Conservation (phyloP, 2,797 vertebrate genomes). For the Aldrovandia affinis region DNA sequence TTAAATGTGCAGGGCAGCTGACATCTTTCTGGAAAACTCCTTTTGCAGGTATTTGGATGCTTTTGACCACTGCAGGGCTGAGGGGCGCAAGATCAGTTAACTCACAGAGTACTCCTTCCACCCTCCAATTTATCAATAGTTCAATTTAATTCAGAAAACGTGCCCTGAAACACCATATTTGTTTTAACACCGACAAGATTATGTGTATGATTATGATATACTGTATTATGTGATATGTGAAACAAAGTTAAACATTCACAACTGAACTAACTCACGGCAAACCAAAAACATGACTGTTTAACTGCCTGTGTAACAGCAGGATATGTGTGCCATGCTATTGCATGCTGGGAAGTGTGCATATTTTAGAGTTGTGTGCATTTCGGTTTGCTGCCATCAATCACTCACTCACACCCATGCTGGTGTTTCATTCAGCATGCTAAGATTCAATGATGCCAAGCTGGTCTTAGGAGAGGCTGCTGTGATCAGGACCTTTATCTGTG, state of each 20-base stretch:
- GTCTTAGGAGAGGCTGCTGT: neutral
- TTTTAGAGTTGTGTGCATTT: neutral
- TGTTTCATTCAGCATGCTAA: neutral
- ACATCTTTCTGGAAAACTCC: too few species aligned
- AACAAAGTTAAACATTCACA: too few species aligned
- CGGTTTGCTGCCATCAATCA: neutral
- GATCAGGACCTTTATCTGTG: neutral
- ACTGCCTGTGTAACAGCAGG: neutral
- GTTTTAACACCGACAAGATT: too few species aligned
- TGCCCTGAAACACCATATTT: neutral
- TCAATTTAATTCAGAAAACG: neutral
- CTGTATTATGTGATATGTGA: too few species aligned
- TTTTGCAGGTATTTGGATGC: too few species aligned
- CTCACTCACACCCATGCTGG: neutral
- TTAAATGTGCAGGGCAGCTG: too few species aligned
- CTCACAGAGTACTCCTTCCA: neutral
- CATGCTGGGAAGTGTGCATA: neutral
- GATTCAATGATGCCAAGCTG: neutral
- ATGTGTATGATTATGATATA: too few species aligned
- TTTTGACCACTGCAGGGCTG: neutral
- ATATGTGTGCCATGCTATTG: neutral
- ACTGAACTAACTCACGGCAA: too few species aligned
- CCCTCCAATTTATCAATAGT: neutral
- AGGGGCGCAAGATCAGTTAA: neutral
- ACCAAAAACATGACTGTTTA: too few species aligned